These are phyloP conservation scores for Hippasteria phrygiana DNA, from an alignment of 53 echinoderm and acorn worm species.

Conservation along the genomic window DNA sequence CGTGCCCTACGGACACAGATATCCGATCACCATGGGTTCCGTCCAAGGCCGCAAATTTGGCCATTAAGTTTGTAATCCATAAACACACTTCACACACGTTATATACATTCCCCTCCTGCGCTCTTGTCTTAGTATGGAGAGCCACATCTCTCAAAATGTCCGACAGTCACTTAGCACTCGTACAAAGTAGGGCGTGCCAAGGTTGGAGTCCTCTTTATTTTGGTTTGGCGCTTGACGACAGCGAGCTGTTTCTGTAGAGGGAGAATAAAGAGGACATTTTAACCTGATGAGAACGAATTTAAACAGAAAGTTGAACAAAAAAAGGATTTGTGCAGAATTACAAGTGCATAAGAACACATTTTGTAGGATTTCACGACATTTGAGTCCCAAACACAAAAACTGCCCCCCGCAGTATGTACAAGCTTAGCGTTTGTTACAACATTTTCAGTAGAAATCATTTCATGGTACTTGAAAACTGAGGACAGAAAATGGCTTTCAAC, in stretches of 20 bases:
- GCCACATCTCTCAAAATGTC: slow-evolving; percentile 44
- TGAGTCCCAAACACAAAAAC: too few relatives aligned
- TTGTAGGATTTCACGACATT: too few relatives aligned
- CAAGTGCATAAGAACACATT: too few relatives aligned
- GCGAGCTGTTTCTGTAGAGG: slow-evolving; percentile 38
- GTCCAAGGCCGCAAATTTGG: background rate
- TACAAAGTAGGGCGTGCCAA: background rate
- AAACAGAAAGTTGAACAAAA: background rate
- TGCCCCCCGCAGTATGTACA: too few relatives aligned
- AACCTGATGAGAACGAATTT: background rate
- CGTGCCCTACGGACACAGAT: too few relatives aligned
- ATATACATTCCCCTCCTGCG: background rate
- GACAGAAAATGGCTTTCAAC: too few relatives aligned
- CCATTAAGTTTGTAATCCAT: background rate
- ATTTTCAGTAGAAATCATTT: too few relatives aligned
- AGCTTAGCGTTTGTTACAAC: too few relatives aligned
- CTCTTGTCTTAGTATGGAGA: slow-evolving; percentile 22
- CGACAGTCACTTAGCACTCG: background rate
- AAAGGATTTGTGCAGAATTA: background rate
- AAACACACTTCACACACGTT: background rate
- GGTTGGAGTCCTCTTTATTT: slow-evolving; percentile 68
- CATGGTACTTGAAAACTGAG: too few relatives aligned
- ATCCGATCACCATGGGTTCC: too few relatives aligned
- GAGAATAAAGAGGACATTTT: background rate
- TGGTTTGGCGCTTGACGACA: slow-evolving; percentile 42